phyloP scores from a whole-genome alignment of 2,888 invertebrate species.

The Plemyria rubiginata region DNA sequence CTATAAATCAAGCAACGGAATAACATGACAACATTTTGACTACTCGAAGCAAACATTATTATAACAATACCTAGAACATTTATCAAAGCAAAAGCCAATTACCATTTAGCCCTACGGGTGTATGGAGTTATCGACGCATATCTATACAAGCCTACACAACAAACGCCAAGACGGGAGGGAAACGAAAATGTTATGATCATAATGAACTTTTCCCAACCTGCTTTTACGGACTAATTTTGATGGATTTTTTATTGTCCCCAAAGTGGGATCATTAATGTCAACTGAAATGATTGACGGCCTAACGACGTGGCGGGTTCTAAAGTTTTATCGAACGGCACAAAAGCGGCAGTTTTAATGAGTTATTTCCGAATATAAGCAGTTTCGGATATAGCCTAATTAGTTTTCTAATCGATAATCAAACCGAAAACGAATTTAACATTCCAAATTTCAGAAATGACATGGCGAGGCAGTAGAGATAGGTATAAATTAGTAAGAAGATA shows the following conservation, averaged over 20 bases:
- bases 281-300: slow-evolving; percentile 54
- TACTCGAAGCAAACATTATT: slow-evolving; percentile 46
- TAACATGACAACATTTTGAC: slow-evolving; percentile 37
- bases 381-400: background rate
- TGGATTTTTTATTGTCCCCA: slow-evolving; percentile 61
- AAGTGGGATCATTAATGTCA: slow-evolving; percentile 61
- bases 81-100: slow-evolving; percentile 53
- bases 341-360: slow-evolving; percentile 22
- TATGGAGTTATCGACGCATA: slow-evolving; percentile 51
- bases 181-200: slow-evolving; percentile 62
- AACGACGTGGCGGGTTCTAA: slow-evolving; percentile 42
- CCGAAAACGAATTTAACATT: background rate
- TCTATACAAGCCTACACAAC: slow-evolving; percentile 57
- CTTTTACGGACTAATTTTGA: slow-evolving; percentile 63
- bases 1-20: slow-evolving; percentile 4
- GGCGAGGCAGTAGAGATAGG: background rate
- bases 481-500: background rate
- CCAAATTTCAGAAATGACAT: background rate
- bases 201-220: slow-evolving; percentile 66
- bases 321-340: slow-evolving; percentile 39
- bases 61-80: slow-evolving; percentile 50
- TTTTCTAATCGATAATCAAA: background rate
- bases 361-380: background rate
- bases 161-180: slow-evolving; percentile 52
- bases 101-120: slow-evolving; percentile 47